A percentile compares a stretch with the other conserved stretches of the same genome.
Evolutionary conservation across 2,888 invertebrate genomes (phyloP).

Genomic region (Drepana falcataria): DNA sequence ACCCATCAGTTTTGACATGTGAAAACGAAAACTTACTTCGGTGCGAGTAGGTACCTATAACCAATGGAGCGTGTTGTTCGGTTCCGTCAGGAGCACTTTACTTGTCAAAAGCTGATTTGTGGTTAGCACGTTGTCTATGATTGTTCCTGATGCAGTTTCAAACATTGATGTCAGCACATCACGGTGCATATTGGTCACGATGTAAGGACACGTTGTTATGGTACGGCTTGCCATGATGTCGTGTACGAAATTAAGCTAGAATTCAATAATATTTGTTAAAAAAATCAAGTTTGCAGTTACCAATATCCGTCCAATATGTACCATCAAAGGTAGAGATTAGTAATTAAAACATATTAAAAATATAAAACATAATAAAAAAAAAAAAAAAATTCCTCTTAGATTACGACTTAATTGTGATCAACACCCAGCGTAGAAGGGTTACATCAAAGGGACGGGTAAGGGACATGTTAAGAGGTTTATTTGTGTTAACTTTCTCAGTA

Average conservation of each 20-base stretch:
- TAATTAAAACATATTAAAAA: too few species aligned
- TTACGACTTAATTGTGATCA: too few species aligned
- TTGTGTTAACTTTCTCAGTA: too few species aligned
- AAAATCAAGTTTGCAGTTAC: too few species aligned
- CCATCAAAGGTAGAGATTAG: too few species aligned
- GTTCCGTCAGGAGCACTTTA: constrained; percentile 28
- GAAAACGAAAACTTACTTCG: background rate
- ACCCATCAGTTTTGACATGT: background rate
- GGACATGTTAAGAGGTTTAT: too few species aligned
- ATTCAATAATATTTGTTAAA: too few species aligned
- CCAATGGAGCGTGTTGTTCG: constrained; percentile 7
- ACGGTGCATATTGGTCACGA: constrained; percentile 8
- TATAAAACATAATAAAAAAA: too few species aligned
- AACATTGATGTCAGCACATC: constrained; percentile 3
- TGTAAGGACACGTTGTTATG: background rate
- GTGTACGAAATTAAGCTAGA: background rate
- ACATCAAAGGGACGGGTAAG: too few species aligned
- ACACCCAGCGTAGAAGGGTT: too few species aligned
- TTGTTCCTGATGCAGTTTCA: constrained; percentile 9
- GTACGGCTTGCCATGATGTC: background rate
- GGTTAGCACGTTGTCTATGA: constrained; percentile 11
- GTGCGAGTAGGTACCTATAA: background rate
- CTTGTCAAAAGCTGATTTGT: constrained; percentile 1
- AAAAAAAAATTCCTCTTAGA: too few species aligned
- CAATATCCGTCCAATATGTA: too few species aligned